Evolutionary conservation across 2,888 invertebrate species (phyloP).

Genomic region (Tribolium freemani): DNA sequence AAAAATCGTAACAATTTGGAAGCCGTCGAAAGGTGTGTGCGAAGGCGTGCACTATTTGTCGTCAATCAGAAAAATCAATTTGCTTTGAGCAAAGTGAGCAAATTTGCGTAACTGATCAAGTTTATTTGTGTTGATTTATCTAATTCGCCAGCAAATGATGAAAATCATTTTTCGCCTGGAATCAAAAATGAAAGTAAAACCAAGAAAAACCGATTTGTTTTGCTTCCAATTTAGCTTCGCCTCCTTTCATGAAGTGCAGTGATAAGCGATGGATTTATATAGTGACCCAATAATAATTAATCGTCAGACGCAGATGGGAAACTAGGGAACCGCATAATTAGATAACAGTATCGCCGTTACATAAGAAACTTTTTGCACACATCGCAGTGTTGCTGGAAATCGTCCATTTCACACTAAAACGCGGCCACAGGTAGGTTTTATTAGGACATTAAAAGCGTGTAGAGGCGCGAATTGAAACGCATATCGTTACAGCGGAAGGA

Average conservation of each 20-base stretch:
- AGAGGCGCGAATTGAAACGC: constrained; percentile 6
- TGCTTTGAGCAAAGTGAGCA: background rate
- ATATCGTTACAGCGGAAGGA: constrained; percentile 11
- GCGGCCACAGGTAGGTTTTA: constrained; percentile 21
- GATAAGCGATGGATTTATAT: constrained; percentile 1
- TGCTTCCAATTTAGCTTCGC: background rate
- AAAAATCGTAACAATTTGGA: background rate
- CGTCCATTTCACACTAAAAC: constrained; percentile 15
- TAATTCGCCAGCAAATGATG: background rate
- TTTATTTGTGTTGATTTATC: background rate
- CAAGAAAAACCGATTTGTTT: constrained; percentile 7
- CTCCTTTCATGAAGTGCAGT: background rate
- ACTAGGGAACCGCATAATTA: constrained; percentile 18
- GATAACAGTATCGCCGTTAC: constrained; percentile 23
- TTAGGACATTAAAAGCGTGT: constrained; percentile 16
- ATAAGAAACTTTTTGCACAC: constrained; percentile 10
- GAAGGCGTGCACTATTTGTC: background rate
- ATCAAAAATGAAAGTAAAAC: constrained; percentile 23
- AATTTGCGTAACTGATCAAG: background rate
- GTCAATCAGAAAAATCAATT: background rate
- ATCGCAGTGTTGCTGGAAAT: background rate
- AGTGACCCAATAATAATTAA: background rate
- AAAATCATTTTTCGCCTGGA: background rate
- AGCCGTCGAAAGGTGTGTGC: background rate
- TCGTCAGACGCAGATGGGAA: constrained; percentile 1